Conservation (phyloP, 2,113 vertebrate species). For the Cyprinodon brontotheroides region DNA sequence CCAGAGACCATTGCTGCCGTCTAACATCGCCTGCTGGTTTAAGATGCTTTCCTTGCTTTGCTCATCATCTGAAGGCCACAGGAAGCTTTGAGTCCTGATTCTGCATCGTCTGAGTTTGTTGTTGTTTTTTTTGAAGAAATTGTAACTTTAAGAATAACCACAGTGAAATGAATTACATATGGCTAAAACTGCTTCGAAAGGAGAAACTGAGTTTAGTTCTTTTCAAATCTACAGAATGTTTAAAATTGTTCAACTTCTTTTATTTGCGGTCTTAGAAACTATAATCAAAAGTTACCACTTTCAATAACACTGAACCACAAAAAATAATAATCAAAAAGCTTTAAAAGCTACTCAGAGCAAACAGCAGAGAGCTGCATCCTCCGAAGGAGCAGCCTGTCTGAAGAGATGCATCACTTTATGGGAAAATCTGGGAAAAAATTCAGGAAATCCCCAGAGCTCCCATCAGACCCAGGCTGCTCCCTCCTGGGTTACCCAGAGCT, state of each 20-base stretch:
- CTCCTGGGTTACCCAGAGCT: not conserved
- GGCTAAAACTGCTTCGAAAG: conserved; percentile 18
- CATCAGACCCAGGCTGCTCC: not conserved
- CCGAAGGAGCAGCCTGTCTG: conserved; percentile 10
- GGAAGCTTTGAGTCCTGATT: too few relatives aligned
- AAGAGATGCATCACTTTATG: not conserved
- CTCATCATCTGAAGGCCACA: too few relatives aligned
- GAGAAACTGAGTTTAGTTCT: conserved; percentile 2
- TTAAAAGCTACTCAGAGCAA: conserved; percentile 34
- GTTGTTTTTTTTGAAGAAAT: not conserved
- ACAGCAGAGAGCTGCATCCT: not conserved
- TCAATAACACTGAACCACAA: conserved; percentile 18
- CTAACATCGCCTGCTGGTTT: too few relatives aligned
- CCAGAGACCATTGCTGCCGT: too few relatives aligned
- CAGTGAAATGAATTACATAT: not conserved
- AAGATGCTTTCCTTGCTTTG: too few relatives aligned
- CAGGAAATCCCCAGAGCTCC: not conserved
- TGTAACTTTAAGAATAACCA: not conserved
- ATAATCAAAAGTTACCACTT: conserved; percentile 19
- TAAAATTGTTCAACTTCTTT: conserved; percentile 22
- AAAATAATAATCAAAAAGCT: conserved; percentile 20
- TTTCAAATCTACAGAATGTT: conserved; percentile 22
- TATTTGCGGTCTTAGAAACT: conserved; percentile 38
- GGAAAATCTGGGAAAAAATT: not conserved
- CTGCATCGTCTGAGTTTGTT: too few relatives aligned